Percentiles rank a stretch among this genome's conserved stretches.
Conservation (phyloP, 2,888 invertebrate genomes). For the Limenitis arthemis region DNA sequence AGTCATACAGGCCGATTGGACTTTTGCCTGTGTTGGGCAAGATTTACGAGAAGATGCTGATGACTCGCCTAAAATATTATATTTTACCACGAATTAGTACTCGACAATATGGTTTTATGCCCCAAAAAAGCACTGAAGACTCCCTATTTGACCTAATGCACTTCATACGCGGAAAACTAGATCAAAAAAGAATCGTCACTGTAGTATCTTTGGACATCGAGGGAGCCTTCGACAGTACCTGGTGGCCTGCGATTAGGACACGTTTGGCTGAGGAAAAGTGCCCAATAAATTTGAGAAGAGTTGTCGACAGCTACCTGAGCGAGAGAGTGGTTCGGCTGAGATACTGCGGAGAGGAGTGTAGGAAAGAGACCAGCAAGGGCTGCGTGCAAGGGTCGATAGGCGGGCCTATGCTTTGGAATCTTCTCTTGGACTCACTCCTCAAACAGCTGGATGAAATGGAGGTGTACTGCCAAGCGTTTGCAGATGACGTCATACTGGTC, state of each 20-base stretch:
- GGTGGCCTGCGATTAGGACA: slow-evolving; percentile 27
- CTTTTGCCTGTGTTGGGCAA: too few relatives aligned
- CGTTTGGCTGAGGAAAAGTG: slow-evolving; percentile 12
- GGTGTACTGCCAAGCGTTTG: neutral
- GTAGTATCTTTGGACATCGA: slow-evolving; percentile 25
- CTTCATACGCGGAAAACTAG: slow-evolving; percentile 1
- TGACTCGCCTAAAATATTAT: too few relatives aligned
- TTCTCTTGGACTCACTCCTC: slow-evolving; percentile 12
- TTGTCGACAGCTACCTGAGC: slow-evolving; percentile 10
- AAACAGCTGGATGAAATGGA: neutral
- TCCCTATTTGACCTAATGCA: slow-evolving; percentile 17
- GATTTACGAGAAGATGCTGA: too few relatives aligned
- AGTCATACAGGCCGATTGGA: too few relatives aligned
- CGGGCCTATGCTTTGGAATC: slow-evolving; percentile 17
- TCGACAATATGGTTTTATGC: slow-evolving; percentile 25
- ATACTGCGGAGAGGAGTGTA: too few relatives aligned
- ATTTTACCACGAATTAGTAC: too few relatives aligned
- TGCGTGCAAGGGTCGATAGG: slow-evolving; percentile 21
- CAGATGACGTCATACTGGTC: neutral
- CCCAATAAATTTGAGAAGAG: slow-evolving; percentile 8
- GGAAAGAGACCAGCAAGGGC: too few relatives aligned
- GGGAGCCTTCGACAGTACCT: slow-evolving; percentile 32
- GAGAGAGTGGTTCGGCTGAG: too few relatives aligned
- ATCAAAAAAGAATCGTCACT: slow-evolving; percentile 4
- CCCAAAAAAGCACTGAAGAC: slow-evolving; percentile 22